Evolutionary conservation across 1,140 invertebrate species (phyloP), one percentile per base, ranked within the genome.

Genomic region (Drosophila mauritiana): DNA sequence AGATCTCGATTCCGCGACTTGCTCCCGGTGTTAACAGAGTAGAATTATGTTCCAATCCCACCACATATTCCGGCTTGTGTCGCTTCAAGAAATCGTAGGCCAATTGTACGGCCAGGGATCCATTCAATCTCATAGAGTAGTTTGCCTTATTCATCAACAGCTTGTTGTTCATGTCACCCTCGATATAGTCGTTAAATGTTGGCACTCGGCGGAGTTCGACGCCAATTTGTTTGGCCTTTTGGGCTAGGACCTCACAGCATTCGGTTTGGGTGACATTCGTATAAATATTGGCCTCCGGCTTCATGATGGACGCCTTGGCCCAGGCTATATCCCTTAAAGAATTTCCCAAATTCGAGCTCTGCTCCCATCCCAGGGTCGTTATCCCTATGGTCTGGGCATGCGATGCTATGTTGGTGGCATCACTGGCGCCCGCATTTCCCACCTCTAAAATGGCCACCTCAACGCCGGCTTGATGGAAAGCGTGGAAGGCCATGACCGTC

Each of bases 401-500:
- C 0, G 94, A 94, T 17, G 99, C 92, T 8, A 99, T 93, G 93
- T 99, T 99, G 2, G 99, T 99, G 78, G 95, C 96, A 92, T 99
- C 99, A 80, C 96, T 96, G 92, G 97, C 95, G 3, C 99, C 98
- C 0, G 98, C 99, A 75, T 99, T 98, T 10, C 99, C 99, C 25
- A 99, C 98, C 94, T 99, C 99, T 3, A 99, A 90, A 46, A 99
- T 95, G 6, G 97, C 97, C n/a, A 99, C 98, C 91, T 99, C 97
- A 1, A 98, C 95, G 76, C 97, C 94, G 86, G 98, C 96, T 54
- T 95, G 92, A 0, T 97, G 56, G 92, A 99, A 99, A 10, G 99
- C 93, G 84, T 98, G 95, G 80, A 98, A 97, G 7, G 97, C 97
- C 94, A 99, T 94, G 12, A 99, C 93, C 0, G 98, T 99, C 0